phyloP scores from a whole-genome alignment of 30 jellyfish, hydroid and myxozoan genomes.

The Rhopilema esculentum region DNA sequence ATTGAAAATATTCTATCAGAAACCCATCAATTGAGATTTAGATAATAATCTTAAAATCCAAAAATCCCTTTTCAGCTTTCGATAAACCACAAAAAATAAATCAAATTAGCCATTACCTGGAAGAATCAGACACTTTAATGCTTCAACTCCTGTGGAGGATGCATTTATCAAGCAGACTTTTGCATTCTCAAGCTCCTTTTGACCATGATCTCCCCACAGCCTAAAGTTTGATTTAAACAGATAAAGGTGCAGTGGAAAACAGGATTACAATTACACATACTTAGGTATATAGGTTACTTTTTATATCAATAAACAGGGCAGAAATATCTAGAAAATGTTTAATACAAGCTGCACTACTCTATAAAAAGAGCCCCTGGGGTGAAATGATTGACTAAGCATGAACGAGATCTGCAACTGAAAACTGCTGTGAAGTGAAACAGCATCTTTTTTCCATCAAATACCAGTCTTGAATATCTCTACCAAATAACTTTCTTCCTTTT shows the following conservation, averaged over 20 bases:
- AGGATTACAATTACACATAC: background rate
- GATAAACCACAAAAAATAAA: background rate
- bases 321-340: too few relatives aligned
- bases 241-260: background rate
- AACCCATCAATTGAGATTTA: background rate
- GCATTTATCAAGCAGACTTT: conserved; percentile 88
- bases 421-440: too few relatives aligned
- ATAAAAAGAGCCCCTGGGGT: too few relatives aligned
- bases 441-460: too few relatives aligned
- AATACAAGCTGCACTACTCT: too few relatives aligned
- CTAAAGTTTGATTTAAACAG: conserved; percentile 22
- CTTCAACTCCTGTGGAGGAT: conserved; percentile 93
- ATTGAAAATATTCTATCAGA: too few relatives aligned
- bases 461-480: too few relatives aligned
- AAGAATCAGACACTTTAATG: conserved; percentile 79
- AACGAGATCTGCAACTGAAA: too few relatives aligned
- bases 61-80: too few relatives aligned
- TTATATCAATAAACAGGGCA: too few relatives aligned
- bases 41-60: background rate
- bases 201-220: conserved; percentile 98
- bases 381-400: too few relatives aligned
- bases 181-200: conserved; percentile 80
- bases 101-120: conserved; percentile 67
- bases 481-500: too few relatives aligned
- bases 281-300: background rate